Base-by-base conservation (phyloP, 1,140 invertebrate genomes). In the Gryllus bimaculatus region DNA sequence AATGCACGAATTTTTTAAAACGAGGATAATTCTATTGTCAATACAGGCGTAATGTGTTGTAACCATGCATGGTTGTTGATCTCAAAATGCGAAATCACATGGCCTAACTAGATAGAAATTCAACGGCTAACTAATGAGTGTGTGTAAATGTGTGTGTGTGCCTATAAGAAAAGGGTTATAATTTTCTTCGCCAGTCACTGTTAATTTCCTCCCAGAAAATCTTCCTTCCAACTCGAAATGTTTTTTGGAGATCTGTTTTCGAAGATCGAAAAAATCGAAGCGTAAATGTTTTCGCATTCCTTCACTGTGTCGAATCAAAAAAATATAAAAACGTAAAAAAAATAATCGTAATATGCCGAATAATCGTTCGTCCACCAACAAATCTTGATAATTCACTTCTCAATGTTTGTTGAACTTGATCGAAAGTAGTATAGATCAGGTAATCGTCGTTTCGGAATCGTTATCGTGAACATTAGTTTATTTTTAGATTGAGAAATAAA, bases 1-100 rank as follows among this genome's bases (percentile, higher is more conserved):
- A 66, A 78, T 74, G 78, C 54, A 74, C 15, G 66, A 78, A 48
- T 20, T 77, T 77, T 77, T 77, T 77, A 48, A 48, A 77, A 77
- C 47, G 76, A 20, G 20, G 20, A 48, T 20, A 77, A 75, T 75
- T 47, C 20, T 26, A 78, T 20, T 73, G 66, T 21, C 73, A 78
- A 39, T 78, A 78, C 15, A 21, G 47, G 48, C 48, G 47, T 48
- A 75, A 12, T 20, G 48, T 77, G 76, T 78, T 13, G 73, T 80
- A 18, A 76, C 54, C 48, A 48, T 78, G 77, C 80, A 78, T 80
- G 74, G 75, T 76, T 76, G 78, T 79, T 81, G 81, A 79, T 80
- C 79, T 82, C 79, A 81, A 75, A 76, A 48, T 66, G 48, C 20
- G 79, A 81, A 80, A 75, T 78, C 79, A 78, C 73, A 81, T 75